These are phyloP conservation scores for Sebastolobus alascanus DNA, from an alignment of 2,797 vertebrate genomes.

Conservation along the genomic window DNA sequence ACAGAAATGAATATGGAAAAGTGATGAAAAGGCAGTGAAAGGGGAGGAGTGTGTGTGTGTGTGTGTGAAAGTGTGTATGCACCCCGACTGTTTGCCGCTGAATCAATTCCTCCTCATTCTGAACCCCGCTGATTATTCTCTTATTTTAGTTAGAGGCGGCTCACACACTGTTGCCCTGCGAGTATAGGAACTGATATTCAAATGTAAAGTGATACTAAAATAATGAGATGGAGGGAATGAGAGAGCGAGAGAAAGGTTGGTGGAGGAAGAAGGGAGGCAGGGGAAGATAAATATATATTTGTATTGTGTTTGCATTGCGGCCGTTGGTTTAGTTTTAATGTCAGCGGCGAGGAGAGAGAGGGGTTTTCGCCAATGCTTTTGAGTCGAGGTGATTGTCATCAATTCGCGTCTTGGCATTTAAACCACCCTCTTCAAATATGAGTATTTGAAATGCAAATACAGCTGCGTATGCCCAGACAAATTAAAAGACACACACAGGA, in stretches of 20 bases:
- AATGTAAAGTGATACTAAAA: slow-evolving; percentile 82
- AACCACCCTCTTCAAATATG: slow-evolving; percentile 86
- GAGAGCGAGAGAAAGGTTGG: slow-evolving; percentile 55
- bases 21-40: slow-evolving; percentile 75
- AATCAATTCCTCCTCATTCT: slow-evolving; percentile 78
- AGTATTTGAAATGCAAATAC: slow-evolving; percentile 90
- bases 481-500: slow-evolving; percentile 78
- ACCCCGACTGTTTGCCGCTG: slow-evolving; percentile 68
- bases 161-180: slow-evolving; percentile 62
- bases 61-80: slow-evolving; percentile 32
- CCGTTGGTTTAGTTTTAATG: slow-evolving; percentile 86
- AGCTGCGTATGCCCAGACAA: slow-evolving; percentile 81
- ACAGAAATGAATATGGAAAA: slow-evolving; percentile 87
- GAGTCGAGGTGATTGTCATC: slow-evolving; percentile 87
- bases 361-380: slow-evolving; percentile 68
- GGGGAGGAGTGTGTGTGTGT: slow-evolving; percentile 30
- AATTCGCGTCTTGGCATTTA: slow-evolving; percentile 89
- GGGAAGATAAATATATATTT: slow-evolving; percentile 75
- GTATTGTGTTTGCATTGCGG: slow-evolving; percentile 80
- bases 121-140: slow-evolving; percentile 79
- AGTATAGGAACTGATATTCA: slow-evolving; percentile 76
- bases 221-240: slow-evolving; percentile 62
- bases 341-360: slow-evolving; percentile 74
- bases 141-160: slow-evolving; percentile 72
- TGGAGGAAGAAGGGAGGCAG: slow-evolving; percentile 49